These are phyloP conservation scores for Pangasius mekongensis DNA, from an alignment of 2,797 vertebrate species.

Conservation along the genomic window DNA sequence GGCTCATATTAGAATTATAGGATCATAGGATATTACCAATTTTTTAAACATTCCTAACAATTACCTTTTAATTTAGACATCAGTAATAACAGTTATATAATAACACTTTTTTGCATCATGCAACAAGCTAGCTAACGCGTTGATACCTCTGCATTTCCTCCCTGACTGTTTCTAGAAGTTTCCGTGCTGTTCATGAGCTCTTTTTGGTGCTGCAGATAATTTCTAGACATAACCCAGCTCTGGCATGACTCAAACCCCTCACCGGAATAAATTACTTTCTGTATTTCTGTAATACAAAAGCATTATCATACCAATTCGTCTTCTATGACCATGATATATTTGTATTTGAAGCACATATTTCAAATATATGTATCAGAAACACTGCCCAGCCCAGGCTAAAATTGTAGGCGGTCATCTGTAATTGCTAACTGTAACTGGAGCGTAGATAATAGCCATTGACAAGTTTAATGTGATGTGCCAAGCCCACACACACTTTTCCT, in stretches of 20 bases:
- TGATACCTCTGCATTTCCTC: not conserved
- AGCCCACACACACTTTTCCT: conserved; percentile 26
- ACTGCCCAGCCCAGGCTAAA: conserved; percentile 7
- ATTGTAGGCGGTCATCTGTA: conserved; percentile 13
- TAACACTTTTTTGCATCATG: not conserved
- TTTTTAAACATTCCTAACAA: not conserved
- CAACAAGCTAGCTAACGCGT: not conserved
- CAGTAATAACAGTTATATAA: not conserved
- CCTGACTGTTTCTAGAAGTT: not conserved
- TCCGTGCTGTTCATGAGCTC: not conserved
- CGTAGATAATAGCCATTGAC: conserved; percentile 38
- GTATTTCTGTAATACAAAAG: not conserved
- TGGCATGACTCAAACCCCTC: not conserved
- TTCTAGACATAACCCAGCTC: not conserved
- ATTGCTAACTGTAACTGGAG: conserved; percentile 33
- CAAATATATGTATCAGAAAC: conserved; percentile 13
- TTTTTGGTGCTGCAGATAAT: not conserved
- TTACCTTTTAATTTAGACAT: not conserved
- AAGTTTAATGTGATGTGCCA: conserved; percentile 23
- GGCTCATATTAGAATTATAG: not conserved
- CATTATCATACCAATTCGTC: not conserved
- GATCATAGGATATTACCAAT: not conserved
- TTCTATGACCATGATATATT: not conserved
- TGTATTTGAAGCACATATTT: conserved; percentile 5
- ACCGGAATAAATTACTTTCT: not conserved